Conservation (phyloP, 2,888 invertebrate genomes). For the Synanthedon tipuliformis region DNA sequence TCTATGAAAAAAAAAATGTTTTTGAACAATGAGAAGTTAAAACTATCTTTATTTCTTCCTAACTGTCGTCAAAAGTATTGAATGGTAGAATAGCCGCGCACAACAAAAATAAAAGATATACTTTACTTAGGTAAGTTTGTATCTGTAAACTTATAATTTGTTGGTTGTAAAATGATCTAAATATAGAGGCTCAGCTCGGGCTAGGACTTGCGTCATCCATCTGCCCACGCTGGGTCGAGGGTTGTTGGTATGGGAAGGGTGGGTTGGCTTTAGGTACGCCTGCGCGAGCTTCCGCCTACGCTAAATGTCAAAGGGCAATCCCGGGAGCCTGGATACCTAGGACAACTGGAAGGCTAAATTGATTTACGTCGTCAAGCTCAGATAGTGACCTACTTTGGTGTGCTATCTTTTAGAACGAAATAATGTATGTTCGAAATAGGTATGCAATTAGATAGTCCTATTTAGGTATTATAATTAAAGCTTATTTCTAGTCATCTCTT, state of each 20-base stretch:
- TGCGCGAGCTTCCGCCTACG: conserved; percentile 39
- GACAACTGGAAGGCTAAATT: conserved; percentile 27
- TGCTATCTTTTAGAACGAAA: background rate
- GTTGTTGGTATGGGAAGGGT: conserved; percentile 8
- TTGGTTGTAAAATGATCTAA: conserved; percentile 18
- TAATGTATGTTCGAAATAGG: too few relatives aligned
- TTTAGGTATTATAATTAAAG: too few relatives aligned
- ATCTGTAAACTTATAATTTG: too few relatives aligned
- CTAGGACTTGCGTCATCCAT: conserved; percentile 56
- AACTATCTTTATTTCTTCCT: too few relatives aligned
- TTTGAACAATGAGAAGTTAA: too few relatives aligned
- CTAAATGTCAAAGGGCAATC: conserved; percentile 61
- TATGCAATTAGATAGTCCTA: too few relatives aligned
- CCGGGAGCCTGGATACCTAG: conserved; percentile 46
- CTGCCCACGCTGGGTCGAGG: conserved; percentile 28
- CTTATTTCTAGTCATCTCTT: too few relatives aligned
- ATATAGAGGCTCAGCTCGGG: conserved; percentile 33
- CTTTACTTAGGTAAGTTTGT: too few relatives aligned
- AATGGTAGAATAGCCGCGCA: too few relatives aligned
- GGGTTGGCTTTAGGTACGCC: conserved; percentile 24
- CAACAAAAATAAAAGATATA: too few relatives aligned
- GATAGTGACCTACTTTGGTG: conserved; percentile 3
- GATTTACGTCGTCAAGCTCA: conserved; percentile 18
- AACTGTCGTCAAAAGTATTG: too few relatives aligned
- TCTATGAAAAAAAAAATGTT: too few relatives aligned